phyloP scores from a whole-genome alignment of 2,797 vertebrate genomes.

The Malurus splendens region DNA sequence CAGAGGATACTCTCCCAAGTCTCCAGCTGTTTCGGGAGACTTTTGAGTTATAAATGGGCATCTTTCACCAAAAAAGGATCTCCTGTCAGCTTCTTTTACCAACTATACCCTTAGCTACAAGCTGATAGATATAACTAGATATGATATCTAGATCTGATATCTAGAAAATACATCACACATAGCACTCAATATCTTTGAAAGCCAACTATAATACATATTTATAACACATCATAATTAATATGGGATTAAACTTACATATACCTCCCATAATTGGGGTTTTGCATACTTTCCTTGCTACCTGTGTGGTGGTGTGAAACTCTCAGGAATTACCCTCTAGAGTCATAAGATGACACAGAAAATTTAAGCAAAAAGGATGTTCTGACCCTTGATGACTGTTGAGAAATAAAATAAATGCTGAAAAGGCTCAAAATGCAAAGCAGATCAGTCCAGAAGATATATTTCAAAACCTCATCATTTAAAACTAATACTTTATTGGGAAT shows the following conservation, averaged over 20 bases:
- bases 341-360: background rate
- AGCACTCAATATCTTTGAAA: no score
- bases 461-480: background rate
- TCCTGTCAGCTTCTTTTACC: background rate
- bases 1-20: fast-evolving
- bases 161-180: background rate
- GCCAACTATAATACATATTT: no score
- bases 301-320: fast-evolving
- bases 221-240: fast-evolving
- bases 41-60: background rate
- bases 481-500: background rate
- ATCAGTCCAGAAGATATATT: background rate
- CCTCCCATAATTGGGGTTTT: background rate
- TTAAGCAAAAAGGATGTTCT: background rate
- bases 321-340: background rate
- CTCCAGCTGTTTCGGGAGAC: background rate
- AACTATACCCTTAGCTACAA: background rate
- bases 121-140: background rate
- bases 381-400: background rate
- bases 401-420: background rate
- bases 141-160: no score
- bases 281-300: background rate
- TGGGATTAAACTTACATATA: fast-evolving
- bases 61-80: background rate
- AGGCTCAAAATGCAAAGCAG: background rate